Evolutionary conservation across 2,888 invertebrate genomes (phyloP).

Genomic region (Nomada ferruginata): DNA sequence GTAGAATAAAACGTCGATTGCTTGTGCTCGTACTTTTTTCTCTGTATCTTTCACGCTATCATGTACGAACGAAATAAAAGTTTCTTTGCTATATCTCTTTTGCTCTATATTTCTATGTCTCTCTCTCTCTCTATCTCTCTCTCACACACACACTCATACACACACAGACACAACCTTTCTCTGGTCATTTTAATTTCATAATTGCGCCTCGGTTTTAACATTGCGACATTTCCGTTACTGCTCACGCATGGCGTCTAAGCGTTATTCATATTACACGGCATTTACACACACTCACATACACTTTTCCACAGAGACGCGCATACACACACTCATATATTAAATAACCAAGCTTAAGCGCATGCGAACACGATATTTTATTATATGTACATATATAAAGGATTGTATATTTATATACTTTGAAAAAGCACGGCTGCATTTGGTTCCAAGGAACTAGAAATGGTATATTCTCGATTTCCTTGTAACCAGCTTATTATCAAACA

Average conservation of each 20-base stretch:
- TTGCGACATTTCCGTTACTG: constrained; percentile 14
- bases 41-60: constrained; percentile 54
- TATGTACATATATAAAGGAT: constrained; percentile 22
- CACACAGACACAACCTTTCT: background rate
- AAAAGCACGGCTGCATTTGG: constrained; percentile 38
- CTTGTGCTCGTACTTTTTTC: constrained; percentile 54
- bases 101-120: constrained; percentile 47
- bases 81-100: constrained; percentile 48
- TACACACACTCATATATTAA: constrained; percentile 8
- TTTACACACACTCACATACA: constrained; percentile 4
- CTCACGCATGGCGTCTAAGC: constrained; percentile 26
- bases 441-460: constrained; percentile 11
- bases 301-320: constrained; percentile 2
- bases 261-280: background rate
- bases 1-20: constrained; percentile 34
- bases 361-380: constrained; percentile 54
- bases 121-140: constrained; percentile 22
- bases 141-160: background rate
- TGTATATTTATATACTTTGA: constrained; percentile 1
- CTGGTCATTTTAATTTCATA: constrained; percentile 14
- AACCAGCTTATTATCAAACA: constrained; percentile 17
- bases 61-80: constrained; percentile 56
- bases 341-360: constrained; percentile 54
- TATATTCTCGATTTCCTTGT: background rate
- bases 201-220: constrained; percentile 26